Evolutionary conservation across 2,797 vertebrate genomes (phyloP).

Genomic region (Corythornis leucogaster): DNA sequence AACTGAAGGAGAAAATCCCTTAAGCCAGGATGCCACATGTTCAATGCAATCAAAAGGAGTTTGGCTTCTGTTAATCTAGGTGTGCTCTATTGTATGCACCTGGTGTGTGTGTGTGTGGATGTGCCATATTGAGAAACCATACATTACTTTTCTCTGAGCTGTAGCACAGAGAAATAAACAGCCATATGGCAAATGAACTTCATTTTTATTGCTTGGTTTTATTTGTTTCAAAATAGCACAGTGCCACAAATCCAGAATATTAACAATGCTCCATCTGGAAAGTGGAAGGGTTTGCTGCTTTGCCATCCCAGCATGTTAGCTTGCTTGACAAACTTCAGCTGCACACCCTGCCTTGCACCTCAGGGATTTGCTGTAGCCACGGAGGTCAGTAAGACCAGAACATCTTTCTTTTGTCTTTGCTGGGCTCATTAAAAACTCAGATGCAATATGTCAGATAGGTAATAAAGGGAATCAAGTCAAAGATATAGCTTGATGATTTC

Average conservation of each 20-base stretch:
- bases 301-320: neutral
- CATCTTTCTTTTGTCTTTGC: neutral
- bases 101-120: neutral
- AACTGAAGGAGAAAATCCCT: slow-evolving; percentile 62
- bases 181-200: slow-evolving; percentile 79
- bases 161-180: slow-evolving; percentile 72
- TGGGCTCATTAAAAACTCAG: neutral
- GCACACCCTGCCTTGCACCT: neutral
- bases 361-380: neutral
- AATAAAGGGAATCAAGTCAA: neutral
- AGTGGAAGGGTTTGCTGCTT: slow-evolving; percentile 48
- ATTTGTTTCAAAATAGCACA: slow-evolving; percentile 74
- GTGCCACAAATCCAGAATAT: slow-evolving; percentile 75
- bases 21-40: slow-evolving; percentile 43
- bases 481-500: fast-evolving
- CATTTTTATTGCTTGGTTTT: slow-evolving; percentile 68
- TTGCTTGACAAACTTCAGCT: slow-evolving; percentile 9
- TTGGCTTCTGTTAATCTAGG: slow-evolving; percentile 53
- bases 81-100: slow-evolving; percentile 23
- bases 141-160: slow-evolving; percentile 68
- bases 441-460: neutral
- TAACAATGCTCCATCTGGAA: slow-evolving; percentile 79
- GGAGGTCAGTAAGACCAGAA: slow-evolving; percentile 5
- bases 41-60: slow-evolving; percentile 42
- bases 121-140: slow-evolving; percentile 56